phyloP scores from a whole-genome alignment of 2,113 vertebrate genomes.

The Rhizomys pruinosus region DNA sequence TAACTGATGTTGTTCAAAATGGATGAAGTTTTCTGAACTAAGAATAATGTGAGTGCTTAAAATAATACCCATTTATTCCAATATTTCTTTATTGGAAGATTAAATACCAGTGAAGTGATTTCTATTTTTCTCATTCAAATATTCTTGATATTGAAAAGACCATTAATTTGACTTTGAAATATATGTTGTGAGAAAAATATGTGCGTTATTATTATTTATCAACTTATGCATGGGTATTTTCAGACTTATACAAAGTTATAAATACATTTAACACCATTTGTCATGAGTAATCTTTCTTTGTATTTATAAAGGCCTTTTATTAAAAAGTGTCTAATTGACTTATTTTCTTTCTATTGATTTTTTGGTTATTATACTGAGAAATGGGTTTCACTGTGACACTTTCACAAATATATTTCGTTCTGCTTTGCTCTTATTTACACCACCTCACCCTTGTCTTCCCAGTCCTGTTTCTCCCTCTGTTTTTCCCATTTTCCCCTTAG shows the following conservation, averaged over 20 bases:
- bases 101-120: constrained; percentile 23
- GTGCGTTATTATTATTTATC: constrained; percentile 47
- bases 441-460: not conserved
- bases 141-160: not conserved
- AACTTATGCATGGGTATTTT: constrained; percentile 26
- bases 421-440: not conserved
- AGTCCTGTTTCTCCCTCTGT: not conserved
- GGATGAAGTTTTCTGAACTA: constrained; percentile 34
- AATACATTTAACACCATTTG: not conserved
- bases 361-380: not conserved
- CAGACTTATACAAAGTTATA: not conserved
- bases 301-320: constrained; percentile 1
- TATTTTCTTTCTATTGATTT: not conserved
- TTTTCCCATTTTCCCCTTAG: not conserved
- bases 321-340: not conserved
- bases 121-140: not conserved
- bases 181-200: constrained; percentile 56
- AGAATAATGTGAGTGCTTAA: constrained; percentile 21
- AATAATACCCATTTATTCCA: constrained; percentile 50
- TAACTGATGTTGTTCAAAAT: constrained; percentile 20
- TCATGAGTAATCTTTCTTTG: not conserved
- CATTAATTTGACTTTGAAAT: not conserved
- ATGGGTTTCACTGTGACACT: not conserved
- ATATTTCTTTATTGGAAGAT: constrained; percentile 32
- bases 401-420: too few relatives aligned